Base-by-base conservation (phyloP, 2,888 invertebrate species). In the Adineta ricciae region DNA sequence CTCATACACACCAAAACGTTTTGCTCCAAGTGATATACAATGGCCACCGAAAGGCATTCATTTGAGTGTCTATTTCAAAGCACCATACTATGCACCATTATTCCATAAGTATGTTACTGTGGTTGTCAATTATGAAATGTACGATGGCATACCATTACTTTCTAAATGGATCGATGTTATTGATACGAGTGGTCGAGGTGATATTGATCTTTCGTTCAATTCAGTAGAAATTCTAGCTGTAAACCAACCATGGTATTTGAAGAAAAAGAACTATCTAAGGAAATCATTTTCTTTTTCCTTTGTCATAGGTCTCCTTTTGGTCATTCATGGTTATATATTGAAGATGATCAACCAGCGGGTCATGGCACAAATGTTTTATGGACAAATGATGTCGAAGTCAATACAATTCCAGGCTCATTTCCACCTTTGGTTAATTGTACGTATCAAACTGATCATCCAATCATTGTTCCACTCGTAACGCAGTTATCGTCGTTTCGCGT, bases 91-190 rank as follows among this genome's bases (percentile, higher is more conserved):
- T 21, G 87, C 87, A 41, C 87, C 87, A 19, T 24, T 38, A 14
- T 49, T 54, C 41, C 87, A 87, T 84, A 83, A 86, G 52, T 49
- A 32, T 32, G 84, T 87, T 19, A 83, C 41, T 19, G 86, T 87
- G 7, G 85, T 83, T 32, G 86, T 87, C 9, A 86, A 87, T 49
- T 87, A 87, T 84, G 87, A 87, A 54, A 86, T 87, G 73, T 87
- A 87, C 82, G 87, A 86, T 83, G 87, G 87, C 9, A 84, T 87
- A 46, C 87, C 87, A 32, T 78, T 87, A 52, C 49, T 87, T 27
- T 27, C 83, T 21, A 87, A 87, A 84, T 87, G 87, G 87, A 27
- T 87, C n/a, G 64, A 82, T n/a, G 83, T 54, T 0, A 32, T 72
- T 21, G 84, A 46, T 84, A 52, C 56, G 38, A 52, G 54, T 46